Percentiles rank a stretch among this genome's conserved stretches.
Conservation (phyloP, 2,888 invertebrate species). For the Nomada fucata region DNA sequence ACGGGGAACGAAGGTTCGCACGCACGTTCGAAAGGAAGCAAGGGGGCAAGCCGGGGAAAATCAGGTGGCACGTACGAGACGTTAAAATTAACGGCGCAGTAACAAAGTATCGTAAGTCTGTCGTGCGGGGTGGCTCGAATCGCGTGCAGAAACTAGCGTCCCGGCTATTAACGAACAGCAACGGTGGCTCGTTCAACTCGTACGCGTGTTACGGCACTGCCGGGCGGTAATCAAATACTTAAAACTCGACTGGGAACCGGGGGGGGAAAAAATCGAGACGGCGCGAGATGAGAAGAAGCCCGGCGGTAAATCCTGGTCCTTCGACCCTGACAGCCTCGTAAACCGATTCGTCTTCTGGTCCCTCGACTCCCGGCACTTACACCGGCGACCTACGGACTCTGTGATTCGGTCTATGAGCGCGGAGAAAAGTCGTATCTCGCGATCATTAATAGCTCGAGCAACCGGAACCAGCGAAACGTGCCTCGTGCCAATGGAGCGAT, state of each 20-base stretch:
- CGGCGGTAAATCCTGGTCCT: constrained; percentile 63
- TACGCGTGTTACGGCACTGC: constrained; percentile 74
- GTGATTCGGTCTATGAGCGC: background rate
- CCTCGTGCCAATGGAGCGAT: background rate
- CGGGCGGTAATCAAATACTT: constrained; percentile 82
- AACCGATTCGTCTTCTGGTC: constrained; percentile 64
- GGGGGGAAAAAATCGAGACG: constrained; percentile 13
- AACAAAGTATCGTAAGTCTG: constrained; percentile 81
- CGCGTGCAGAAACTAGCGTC: constrained; percentile 71
- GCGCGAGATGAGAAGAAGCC: constrained; percentile 10
- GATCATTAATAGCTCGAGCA: constrained; percentile 23
- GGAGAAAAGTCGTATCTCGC: constrained; percentile 46
- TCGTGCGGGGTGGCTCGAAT: constrained; percentile 65
- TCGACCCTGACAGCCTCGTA: constrained; percentile 71
- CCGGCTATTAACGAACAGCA: constrained; percentile 60
- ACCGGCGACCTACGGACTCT: background rate
- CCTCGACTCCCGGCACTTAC: constrained; percentile 1
- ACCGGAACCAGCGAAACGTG: constrained; percentile 22
- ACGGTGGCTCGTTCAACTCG: constrained; percentile 71
- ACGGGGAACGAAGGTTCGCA: constrained; percentile 5
- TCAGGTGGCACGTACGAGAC: constrained; percentile 80
- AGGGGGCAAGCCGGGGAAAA: constrained; percentile 73
- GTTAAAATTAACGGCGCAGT: constrained; percentile 84
- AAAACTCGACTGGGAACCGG: constrained; percentile 66
- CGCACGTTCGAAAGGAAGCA: too few relatives aligned